Conservation (phyloP, 1,140 invertebrate species). For the Bombus consobrinus region DNA sequence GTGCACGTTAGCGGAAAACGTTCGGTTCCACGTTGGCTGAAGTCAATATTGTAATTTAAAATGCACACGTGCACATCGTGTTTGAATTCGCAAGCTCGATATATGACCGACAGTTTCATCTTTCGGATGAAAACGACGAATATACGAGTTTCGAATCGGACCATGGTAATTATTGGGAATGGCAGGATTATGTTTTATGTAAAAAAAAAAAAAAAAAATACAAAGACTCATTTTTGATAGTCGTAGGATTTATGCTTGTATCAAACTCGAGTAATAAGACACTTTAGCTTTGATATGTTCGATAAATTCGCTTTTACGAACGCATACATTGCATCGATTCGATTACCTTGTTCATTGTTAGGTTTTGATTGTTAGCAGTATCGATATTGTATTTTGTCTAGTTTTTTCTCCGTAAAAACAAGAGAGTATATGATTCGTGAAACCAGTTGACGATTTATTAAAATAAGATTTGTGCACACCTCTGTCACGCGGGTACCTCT, state of each 20-base stretch:
- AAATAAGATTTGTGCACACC: background rate
- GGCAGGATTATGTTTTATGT: background rate
- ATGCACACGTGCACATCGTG: background rate
- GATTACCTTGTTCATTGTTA: too few relatives aligned
- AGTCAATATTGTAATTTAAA: conserved; percentile 22
- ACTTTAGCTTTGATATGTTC: background rate
- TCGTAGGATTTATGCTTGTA: too few relatives aligned
- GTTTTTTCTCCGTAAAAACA: too few relatives aligned
- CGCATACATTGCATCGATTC: too few relatives aligned
- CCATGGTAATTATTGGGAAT: background rate
- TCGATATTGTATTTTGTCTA: too few relatives aligned
- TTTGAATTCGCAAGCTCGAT: background rate
- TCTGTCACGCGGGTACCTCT: background rate
- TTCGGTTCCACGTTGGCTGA: background rate
- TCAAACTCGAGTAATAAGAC: background rate
- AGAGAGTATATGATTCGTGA: too few relatives aligned
- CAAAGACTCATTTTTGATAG: background rate
- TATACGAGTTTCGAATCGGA: background rate
- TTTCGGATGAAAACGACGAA: background rate
- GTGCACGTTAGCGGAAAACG: conserved; percentile 1
- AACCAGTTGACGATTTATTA: background rate
- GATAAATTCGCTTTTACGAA: background rate
- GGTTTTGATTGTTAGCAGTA: too few relatives aligned
- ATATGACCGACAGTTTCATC: background rate
- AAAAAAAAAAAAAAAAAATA: background rate